Base-by-base conservation (phyloP, 2,797 vertebrate species). In the Pampus argenteus region DNA sequence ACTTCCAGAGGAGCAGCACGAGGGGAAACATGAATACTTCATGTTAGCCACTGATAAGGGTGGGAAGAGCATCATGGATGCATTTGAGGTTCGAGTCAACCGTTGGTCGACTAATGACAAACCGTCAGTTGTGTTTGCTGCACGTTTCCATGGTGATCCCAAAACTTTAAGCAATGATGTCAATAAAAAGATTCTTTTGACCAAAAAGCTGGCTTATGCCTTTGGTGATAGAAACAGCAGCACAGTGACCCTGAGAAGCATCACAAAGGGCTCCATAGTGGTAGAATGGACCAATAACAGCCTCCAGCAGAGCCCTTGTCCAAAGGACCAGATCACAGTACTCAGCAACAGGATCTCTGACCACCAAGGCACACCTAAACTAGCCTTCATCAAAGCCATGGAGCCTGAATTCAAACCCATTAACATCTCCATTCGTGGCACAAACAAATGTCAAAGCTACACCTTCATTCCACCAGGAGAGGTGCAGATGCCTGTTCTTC, bases 241-340 rank as follows among this genome's bases (percentile, higher is more conserved):
- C 88, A 95, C 97, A 4, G 91, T 99, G 70, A 99, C 98, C 0
- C 81, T 99, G 66, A 95, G 95, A 80, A 96, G 94, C 78, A 99
- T 99, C 47, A 83, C 93, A 2, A 95, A 89, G 76, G 98, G 98
- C 73, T 99, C 98, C 66, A 95, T 99, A 0, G 68, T 99, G 36
- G 97, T 99, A 49, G 96, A 98, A 61, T 99, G 98, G 98, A 99
- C 96, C 9, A 99, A 99, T 84, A 99, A 98, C 84, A 98, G 96
- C 0, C 92, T 99, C 40, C 96, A 95, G 10, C 90, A 98, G 65
- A 95, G 92, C 63, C 93, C 95, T 25, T 99, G 98, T 64, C 98
- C 98, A 8, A 95, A 95, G 87, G 97, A 99, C 25, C 96, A 97
- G 89, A 97, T 99, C 26, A 85, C 88, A 20, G 88, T 86, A 23